Percentiles rank a stretch among this genome's conserved stretches.
These are phyloP conservation scores for Drosophila sechellia DNA, from an alignment of 1,140 invertebrate species.

Conservation along the genomic window DNA sequence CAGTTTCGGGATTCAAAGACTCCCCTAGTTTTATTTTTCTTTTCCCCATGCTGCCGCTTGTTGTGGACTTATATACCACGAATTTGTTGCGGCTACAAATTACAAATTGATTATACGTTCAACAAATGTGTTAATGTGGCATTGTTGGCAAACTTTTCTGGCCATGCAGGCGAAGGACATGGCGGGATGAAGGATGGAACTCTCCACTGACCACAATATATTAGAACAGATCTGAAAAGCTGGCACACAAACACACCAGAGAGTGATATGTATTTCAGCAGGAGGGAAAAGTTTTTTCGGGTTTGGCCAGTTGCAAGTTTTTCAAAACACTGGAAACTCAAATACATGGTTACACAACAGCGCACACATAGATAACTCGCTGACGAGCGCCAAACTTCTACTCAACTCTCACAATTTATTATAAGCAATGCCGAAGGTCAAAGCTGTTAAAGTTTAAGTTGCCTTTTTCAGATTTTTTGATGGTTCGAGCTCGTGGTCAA, in stretches of 20 bases:
- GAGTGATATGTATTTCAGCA: slow-evolving; percentile 78
- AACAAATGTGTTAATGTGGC: slow-evolving; percentile 83
- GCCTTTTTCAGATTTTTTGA: slow-evolving; percentile 61
- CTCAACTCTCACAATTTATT: slow-evolving; percentile 66
- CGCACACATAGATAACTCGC: slow-evolving; percentile 65
- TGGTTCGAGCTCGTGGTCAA: slow-evolving; percentile 28
- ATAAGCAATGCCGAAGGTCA: slow-evolving; percentile 64
- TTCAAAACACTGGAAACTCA: slow-evolving; percentile 55
- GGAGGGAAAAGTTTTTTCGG: slow-evolving; percentile 60
- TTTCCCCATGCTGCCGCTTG: slow-evolving; percentile 32
- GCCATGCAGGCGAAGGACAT: slow-evolving; percentile 9
- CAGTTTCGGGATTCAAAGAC: slow-evolving; percentile 21
- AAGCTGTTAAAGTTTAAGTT: slow-evolving; percentile 74
- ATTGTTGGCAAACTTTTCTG: slow-evolving; percentile 77
- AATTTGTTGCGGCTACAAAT: slow-evolving; percentile 82
- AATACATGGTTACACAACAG: slow-evolving; percentile 28
- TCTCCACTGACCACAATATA: slow-evolving; percentile 77
- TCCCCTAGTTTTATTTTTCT: slow-evolving; percentile 19
- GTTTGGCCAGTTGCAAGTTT: slow-evolving; percentile 60
- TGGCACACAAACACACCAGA: slow-evolving; percentile 25
- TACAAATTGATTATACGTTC: slow-evolving; percentile 83
- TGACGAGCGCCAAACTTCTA: slow-evolving; percentile 76
- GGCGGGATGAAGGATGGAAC: slow-evolving; percentile 33
- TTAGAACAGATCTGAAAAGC: slow-evolving; percentile 56
- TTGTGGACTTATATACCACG: slow-evolving; percentile 70